These are phyloP conservation scores for Thaumatotibia leucotreta DNA, from an alignment of 1,140 invertebrate species.

Conservation along the genomic window DNA sequence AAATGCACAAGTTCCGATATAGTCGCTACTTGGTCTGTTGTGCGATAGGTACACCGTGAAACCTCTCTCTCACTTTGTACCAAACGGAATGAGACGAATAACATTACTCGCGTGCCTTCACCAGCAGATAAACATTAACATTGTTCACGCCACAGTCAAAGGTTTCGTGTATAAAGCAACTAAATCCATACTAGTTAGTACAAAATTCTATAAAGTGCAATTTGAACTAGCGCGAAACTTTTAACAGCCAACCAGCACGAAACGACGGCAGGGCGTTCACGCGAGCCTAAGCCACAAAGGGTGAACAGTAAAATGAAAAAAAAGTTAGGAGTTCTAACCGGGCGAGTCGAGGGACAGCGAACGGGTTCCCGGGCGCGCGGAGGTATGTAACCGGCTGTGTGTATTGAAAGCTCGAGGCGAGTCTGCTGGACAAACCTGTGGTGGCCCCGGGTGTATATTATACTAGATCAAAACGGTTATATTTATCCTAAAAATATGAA, in stretches of 20 bases:
- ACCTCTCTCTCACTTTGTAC: too few relatives aligned
- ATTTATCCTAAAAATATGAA: too few relatives aligned
- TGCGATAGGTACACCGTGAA: too few relatives aligned
- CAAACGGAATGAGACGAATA: too few relatives aligned
- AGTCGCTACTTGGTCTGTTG: too few relatives aligned
- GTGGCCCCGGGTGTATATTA: too few relatives aligned
- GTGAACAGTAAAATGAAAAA: slow-evolving; percentile 60
- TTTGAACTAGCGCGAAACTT: slow-evolving; percentile 35
- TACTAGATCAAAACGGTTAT: too few relatives aligned
- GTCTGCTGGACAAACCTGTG: neutral
- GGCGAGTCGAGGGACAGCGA: slow-evolving; percentile 52
- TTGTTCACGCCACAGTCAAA: too few relatives aligned
- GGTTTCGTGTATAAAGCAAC: neutral
- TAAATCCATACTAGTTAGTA: slow-evolving; percentile 7
- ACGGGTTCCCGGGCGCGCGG: slow-evolving; percentile 56
- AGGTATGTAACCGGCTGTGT: slow-evolving; percentile 34
- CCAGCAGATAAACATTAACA: too few relatives aligned
- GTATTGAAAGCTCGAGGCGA: neutral
- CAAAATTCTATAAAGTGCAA: slow-evolving; percentile 6
- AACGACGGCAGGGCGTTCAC: slow-evolving; percentile 49
- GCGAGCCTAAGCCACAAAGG: slow-evolving; percentile 58
- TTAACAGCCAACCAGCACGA: slow-evolving; percentile 27
- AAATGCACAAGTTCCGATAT: too few relatives aligned
- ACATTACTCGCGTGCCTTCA: too few relatives aligned
- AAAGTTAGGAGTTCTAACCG: slow-evolving; percentile 72